Evolutionary conservation across 2,113 vertebrate species (phyloP).

Genomic region (Puffinus mauretanicus): DNA sequence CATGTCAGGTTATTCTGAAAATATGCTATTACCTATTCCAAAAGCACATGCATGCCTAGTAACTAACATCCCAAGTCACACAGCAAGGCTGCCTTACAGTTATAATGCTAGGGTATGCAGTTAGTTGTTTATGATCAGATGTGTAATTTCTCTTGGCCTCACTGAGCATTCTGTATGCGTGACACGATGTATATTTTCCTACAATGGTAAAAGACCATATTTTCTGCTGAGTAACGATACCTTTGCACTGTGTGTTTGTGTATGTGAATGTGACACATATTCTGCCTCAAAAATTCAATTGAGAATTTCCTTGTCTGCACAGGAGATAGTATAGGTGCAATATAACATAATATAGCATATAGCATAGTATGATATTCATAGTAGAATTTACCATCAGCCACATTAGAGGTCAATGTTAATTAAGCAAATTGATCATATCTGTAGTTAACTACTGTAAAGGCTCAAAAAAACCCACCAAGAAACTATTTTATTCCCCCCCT

Average conservation of each 20-base stretch:
- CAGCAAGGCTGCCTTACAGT: not conserved
- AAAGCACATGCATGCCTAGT: not conserved
- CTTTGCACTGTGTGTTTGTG: not conserved
- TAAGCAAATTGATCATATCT: not conserved
- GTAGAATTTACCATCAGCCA: not conserved
- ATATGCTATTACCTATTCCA: not conserved
- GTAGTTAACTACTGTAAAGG: not conserved
- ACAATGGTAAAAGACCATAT: not conserved
- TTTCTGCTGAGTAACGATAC: not conserved
- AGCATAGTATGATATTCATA: not conserved
- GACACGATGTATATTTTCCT: not conserved
- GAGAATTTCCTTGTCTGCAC: not conserved
- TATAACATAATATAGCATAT: not conserved
- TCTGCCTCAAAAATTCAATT: not conserved
- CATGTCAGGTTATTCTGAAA: not conserved
- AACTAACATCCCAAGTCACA: not conserved
- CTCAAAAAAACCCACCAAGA: not conserved
- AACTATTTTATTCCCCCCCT: accelerated
- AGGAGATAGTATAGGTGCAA: not conserved
- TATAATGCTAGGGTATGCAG: not conserved
- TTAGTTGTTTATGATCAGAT: not conserved
- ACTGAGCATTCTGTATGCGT: not conserved
- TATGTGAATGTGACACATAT: not conserved
- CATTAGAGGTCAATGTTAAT: not conserved
- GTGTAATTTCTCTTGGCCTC: not conserved